Evolutionary conservation across 2,888 invertebrate species (phyloP), one percentile per base, ranked within the genome.

Genomic region (Pachydiplax longipennis): DNA sequence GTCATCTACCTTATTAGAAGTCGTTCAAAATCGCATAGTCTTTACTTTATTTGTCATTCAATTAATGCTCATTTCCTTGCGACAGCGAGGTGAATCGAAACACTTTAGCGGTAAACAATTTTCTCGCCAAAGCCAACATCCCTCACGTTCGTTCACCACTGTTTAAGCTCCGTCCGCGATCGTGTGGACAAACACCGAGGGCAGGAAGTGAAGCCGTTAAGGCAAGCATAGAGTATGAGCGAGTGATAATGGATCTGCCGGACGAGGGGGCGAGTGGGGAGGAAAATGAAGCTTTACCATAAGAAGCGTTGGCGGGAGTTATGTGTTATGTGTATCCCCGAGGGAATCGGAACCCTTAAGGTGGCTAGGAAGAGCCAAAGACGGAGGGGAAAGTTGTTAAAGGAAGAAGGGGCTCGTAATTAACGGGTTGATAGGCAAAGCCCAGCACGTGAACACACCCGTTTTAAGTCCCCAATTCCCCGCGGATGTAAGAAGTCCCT

Each of bases 381-480:
- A 37, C 37, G 81, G 81, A 40, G 81, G 35, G 35, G 40, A 40
- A 4, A 22, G 81, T 22, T 31, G 37, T 31, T 25, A 31, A 40
- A 18, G 40, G 40, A 37, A 37, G 22, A 4, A 48, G 53, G 82
- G 58, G n/a, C 61, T 58, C 83, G 58, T 83, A 83, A 87, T 87
- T 87, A 65, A 65, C 40, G 61, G 37, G 25, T 87, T 87, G 65
- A 87, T 87, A 87, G 87, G 61, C 87, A 61, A 65, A 87, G 87
- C 87, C 83, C 87, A n/a, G 87, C 37, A 58, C 40, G 61, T 65
- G 87, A 61, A 65, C 37, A n/a, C 65, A 22, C 65, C 44, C 82
- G 12, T 44, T 73, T 73, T 25, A 82, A 82, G 82, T 82, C 82
- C 15, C 61, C 87, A 8, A 37, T 65, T 65, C 53, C 87, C 83